Conservation (phyloP, 2,888 invertebrate species). For the Mystacides longicornis region DNA sequence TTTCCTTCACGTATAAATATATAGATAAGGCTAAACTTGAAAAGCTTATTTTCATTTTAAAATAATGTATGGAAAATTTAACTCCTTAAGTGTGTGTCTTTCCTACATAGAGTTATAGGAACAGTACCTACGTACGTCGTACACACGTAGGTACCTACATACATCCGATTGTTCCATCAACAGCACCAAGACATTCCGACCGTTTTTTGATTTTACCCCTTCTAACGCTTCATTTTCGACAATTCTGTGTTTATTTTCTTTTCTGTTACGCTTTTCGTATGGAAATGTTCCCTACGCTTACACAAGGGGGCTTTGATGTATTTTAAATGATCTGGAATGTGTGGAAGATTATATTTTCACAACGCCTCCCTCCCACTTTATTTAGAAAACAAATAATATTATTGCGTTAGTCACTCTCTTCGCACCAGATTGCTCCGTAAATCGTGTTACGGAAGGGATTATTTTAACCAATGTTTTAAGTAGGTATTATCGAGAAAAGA, state of each 20-base stretch:
- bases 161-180: no score
- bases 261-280: not conserved
- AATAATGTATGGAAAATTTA: no score
- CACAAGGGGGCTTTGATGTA: not conserved
- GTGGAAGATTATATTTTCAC: not conserved
- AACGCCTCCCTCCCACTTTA: not conserved
- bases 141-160: no score
- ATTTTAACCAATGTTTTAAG: not conserved
- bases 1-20: no score
- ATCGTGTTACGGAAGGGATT: not conserved
- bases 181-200: no score
- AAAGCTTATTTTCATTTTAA: no score
- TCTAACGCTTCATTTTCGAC: not conserved
- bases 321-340: not conserved
- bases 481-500: not conserved
- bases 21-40: no score
- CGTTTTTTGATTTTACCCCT: no score
- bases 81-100: not conserved
- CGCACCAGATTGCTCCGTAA: not conserved
- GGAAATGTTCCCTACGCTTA: not conserved
- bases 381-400: not conserved
- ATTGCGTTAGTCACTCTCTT: not conserved
- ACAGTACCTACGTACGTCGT: no score
- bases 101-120: no score
- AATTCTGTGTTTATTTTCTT: not conserved